Percentiles rank a stretch among this genome's conserved stretches.
phyloP scores from a whole-genome alignment of 2,113 vertebrate species.

The Lathamus discolor region DNA sequence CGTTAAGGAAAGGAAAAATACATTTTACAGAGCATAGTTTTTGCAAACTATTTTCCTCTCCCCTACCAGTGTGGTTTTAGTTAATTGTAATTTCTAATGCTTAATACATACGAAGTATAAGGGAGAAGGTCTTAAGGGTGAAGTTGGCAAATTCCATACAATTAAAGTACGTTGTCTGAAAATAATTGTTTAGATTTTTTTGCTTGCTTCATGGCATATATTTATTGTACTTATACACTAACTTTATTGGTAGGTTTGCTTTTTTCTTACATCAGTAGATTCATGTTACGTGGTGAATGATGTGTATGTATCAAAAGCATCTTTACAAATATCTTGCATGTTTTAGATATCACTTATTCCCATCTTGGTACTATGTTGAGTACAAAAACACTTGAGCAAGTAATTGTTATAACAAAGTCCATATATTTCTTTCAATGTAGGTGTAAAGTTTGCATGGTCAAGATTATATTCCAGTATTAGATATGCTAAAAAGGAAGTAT shows the following conservation, averaged over 20 bases:
- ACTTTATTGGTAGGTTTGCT: neutral
- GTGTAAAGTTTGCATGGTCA: neutral
- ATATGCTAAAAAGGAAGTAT: neutral
- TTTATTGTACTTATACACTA: neutral
- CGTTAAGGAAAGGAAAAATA: constrained; percentile 46
- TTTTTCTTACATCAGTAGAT: neutral
- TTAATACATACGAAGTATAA: neutral
- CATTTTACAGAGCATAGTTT: neutral
- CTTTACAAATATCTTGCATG: neutral
- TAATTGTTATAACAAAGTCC: neutral
- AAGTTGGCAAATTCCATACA: constrained; percentile 8
- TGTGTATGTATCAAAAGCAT: neutral
- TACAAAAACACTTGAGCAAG: neutral
- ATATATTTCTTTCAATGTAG: neutral
- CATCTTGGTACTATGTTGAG: neutral
- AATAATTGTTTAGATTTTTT: neutral
- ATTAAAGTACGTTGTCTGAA: neutral
- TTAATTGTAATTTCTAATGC: neutral
- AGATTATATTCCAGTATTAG: neutral
- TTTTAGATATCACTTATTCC: neutral
- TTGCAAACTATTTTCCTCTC: neutral
- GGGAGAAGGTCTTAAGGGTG: neutral
- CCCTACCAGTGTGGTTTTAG: neutral
- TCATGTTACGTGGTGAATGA: neutral
- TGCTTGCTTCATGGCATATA: neutral